Conservation (phyloP, 2,888 invertebrate species). For the Petrolisthes cinctipes region DNA sequence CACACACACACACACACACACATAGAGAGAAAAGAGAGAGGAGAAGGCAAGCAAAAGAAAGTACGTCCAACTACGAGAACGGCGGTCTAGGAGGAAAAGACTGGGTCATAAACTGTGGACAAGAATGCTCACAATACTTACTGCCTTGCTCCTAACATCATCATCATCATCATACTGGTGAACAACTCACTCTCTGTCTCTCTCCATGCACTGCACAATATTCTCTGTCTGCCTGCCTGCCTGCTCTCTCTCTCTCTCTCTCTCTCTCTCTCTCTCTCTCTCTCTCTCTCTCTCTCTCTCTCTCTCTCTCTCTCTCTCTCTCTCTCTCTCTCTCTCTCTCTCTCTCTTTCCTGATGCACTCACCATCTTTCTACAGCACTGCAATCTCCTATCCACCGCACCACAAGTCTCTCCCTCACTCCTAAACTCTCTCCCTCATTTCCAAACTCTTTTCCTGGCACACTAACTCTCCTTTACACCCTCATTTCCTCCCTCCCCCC, state of each 20-base stretch:
- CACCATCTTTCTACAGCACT: neutral
- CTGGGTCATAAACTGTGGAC: too few relatives aligned
- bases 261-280: neutral
- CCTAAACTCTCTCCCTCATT: neutral
- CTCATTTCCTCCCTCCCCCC: neutral
- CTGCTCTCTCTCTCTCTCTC: neutral
- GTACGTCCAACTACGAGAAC: neutral
- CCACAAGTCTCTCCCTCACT: constrained; percentile 2
- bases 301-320: neutral
- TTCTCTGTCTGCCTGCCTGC: neutral
- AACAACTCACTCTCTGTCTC: constrained; percentile 1
- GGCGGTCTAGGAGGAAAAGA: too few relatives aligned
- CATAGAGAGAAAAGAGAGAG: too few relatives aligned
- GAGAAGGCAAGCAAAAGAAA: neutral
- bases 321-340: neutral
- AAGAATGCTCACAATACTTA: too few relatives aligned
- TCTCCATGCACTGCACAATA: neutral
- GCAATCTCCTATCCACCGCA: neutral
- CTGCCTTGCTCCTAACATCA: neutral
- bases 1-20: too few relatives aligned
- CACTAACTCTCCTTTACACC: neutral
- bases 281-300: neutral
- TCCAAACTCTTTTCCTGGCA: too few relatives aligned
- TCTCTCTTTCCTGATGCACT: neutral
- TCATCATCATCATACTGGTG: neutral